Conservation (phyloP, 2,797 vertebrate species). For the Vultur gryphus region DNA sequence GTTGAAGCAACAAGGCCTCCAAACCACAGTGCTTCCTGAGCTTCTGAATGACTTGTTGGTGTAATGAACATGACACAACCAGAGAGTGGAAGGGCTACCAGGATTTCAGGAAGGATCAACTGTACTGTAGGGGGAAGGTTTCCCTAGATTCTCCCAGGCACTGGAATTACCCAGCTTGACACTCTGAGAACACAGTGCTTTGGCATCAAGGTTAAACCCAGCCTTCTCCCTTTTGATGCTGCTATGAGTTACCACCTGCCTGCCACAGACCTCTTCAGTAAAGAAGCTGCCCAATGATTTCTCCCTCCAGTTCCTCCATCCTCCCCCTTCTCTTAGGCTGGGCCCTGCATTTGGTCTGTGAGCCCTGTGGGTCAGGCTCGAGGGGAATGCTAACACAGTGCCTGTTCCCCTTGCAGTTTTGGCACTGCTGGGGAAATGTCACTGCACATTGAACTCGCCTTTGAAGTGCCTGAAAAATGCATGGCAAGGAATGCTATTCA, state of each 20-base stretch:
- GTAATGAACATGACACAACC: not conserved
- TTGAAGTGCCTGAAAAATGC: slow-evolving; percentile 2
- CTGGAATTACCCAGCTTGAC: not conserved
- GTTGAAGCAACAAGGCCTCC: not conserved
- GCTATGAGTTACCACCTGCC: not conserved
- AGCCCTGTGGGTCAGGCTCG: not conserved
- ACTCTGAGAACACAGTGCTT: not conserved
- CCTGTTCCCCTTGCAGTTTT: not conserved
- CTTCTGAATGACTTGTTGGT: not conserved
- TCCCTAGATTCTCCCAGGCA: not conserved
- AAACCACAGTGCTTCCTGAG: not conserved
- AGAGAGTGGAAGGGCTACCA: not conserved
- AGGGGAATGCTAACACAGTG: not conserved
- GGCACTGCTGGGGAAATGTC: not conserved
- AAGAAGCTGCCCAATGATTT: not conserved
- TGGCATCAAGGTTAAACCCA: not conserved
- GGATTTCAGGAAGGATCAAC: not conserved
- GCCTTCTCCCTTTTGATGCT: not conserved
- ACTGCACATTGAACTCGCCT: not conserved
- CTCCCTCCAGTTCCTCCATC: not conserved
- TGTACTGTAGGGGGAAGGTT: not conserved
- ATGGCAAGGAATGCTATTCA: slow-evolving; percentile 4
- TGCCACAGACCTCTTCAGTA: not conserved
- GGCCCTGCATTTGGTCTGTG: not conserved
- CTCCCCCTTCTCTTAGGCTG: not conserved